Evolutionary conservation across 2,888 invertebrate species (phyloP).

Genomic region (Deroplatys truncata): DNA sequence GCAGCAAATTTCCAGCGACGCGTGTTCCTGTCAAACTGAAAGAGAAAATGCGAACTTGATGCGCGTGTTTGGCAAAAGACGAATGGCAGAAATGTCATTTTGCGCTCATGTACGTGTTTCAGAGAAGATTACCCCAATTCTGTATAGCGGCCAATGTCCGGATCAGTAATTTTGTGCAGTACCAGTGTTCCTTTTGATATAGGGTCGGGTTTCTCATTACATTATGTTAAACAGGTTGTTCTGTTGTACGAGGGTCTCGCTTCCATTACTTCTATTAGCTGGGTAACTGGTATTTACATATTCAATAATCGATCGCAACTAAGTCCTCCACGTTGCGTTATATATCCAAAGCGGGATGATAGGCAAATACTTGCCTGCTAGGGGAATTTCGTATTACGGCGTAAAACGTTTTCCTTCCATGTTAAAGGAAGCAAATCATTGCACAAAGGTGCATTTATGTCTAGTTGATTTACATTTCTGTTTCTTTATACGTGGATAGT

Average conservation of each 20-base stretch:
- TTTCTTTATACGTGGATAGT: too few species aligned
- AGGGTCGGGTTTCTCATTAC: neutral
- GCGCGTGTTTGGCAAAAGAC: neutral
- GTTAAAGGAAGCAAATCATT: too few species aligned
- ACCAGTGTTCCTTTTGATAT: neutral
- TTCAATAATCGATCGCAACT: neutral
- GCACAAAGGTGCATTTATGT: too few species aligned
- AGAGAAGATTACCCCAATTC: neutral
- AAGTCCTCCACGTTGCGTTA: neutral
- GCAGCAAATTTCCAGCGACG: neutral
- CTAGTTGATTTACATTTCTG: too few species aligned
- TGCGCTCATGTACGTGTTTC: neutral
- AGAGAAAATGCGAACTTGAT: neutral
- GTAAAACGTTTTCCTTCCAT: neutral
- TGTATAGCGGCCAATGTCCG: neutral
- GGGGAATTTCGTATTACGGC: neutral
- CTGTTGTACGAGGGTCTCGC: neutral
- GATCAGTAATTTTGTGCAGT: neutral
- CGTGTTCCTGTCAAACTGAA: neutral
- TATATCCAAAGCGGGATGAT: neutral
- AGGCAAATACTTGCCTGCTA: neutral
- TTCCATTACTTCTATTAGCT: neutral
- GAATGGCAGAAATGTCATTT: neutral
- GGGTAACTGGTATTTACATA: neutral
- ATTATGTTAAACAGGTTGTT: slow-evolving; percentile 1